Percentiles rank a stretch among this genome's conserved stretches.
These are phyloP conservation scores for Ovibos moschatus DNA, from an alignment of 2,113 vertebrate genomes.

Conservation along the genomic window DNA sequence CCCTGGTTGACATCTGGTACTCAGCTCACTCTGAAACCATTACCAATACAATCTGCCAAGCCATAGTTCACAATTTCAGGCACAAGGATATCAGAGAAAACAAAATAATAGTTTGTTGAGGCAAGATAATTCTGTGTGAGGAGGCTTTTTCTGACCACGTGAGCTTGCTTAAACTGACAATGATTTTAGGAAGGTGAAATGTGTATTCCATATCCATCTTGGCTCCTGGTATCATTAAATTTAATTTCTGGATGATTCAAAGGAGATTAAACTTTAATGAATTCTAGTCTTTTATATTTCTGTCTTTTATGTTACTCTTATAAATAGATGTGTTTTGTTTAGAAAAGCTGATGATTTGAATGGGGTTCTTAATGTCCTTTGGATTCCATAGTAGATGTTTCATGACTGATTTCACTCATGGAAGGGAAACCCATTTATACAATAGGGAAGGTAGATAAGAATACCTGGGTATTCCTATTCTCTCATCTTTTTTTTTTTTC, in stretches of 20 bases:
- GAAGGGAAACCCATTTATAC: background rate
- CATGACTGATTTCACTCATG: background rate
- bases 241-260: conserved; percentile 36
- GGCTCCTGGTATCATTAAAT: background rate
- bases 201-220: background rate
- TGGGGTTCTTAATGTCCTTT: background rate
- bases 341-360: background rate
- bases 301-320: background rate
- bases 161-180: background rate
- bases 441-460: background rate
- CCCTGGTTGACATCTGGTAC: background rate
- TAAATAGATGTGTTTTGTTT: background rate
- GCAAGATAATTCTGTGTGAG: background rate
- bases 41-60: background rate
- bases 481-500: background rate
- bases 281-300: background rate
- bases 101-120: background rate
- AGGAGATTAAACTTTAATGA: conserved; percentile 10
- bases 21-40: background rate
- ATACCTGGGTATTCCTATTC: background rate
- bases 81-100: background rate
- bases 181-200: conserved; percentile 19
- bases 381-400: background rate
- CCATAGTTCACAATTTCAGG: background rate
- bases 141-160: background rate